These are phyloP conservation scores for Zaprionus ornatus DNA, from an alignment of 1,140 invertebrate genomes.

Conservation along the genomic window DNA sequence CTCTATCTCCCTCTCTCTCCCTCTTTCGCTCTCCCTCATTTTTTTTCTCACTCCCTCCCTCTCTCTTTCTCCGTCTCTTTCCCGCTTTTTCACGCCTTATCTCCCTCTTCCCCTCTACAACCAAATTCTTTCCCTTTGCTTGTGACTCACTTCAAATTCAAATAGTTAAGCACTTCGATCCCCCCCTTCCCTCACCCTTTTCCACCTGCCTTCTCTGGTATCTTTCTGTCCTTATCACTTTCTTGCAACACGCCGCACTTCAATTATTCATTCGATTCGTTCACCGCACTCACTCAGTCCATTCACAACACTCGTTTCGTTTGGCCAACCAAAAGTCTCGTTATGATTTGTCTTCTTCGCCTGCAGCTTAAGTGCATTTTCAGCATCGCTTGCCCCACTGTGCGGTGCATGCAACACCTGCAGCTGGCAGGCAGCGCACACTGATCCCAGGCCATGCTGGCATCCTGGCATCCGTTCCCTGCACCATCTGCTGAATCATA, in stretches of 20 bases:
- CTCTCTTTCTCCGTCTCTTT: too few species aligned
- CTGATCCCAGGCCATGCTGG: slow-evolving; percentile 1
- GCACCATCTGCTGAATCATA: slow-evolving; percentile 50
- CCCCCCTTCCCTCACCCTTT: neutral
- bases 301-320: neutral
- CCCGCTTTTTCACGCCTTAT: too few species aligned
- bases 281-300: neutral
- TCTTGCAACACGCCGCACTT: neutral
- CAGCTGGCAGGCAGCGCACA: neutral
- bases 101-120: neutral
- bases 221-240: neutral
- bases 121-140: too few species aligned
- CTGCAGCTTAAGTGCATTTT: slow-evolving; percentile 3
- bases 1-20: neutral
- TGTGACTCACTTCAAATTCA: neutral
- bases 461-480: neutral
- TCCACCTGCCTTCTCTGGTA: neutral
- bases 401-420: slow-evolving; percentile 5
- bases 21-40: too few species aligned
- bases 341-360: neutral
- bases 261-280: neutral
- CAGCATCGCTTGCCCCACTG: neutral
- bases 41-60: too few species aligned
- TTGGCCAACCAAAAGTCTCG: neutral
- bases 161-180: neutral